These are phyloP conservation scores for Dysidea cf. avara DNA, from an alignment of 37 sponge, comb jelly and placozoan species.

Conservation along the genomic window DNA sequence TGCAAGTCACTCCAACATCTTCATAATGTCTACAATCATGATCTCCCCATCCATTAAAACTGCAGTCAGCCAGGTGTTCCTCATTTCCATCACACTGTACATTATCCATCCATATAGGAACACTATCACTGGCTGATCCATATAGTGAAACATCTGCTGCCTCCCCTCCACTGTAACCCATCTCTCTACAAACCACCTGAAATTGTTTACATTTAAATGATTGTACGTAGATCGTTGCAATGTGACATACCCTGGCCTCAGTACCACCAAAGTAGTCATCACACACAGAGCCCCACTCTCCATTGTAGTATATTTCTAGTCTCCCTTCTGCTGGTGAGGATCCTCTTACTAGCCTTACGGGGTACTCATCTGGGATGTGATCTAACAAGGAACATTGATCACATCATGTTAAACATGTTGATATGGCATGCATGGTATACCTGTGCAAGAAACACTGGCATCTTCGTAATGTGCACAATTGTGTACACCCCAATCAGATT, in stretches of 20 bases:
- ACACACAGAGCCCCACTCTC: conserved; percentile 70
- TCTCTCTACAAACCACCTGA: too few relatives aligned
- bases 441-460: too few relatives aligned
- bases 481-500: too few relatives aligned
- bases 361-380: too few relatives aligned
- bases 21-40: conserved; percentile 6
- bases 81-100: conserved; percentile 14
- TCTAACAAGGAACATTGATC: too few relatives aligned
- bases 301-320: conserved; percentile 64
- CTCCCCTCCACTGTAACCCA: too few relatives aligned
- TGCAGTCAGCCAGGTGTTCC: background rate
- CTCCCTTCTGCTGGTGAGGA: conserved; percentile 25
- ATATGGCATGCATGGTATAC: too few relatives aligned
- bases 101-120: conserved; percentile 24
- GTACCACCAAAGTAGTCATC: conserved; percentile 53
- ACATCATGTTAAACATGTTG: too few relatives aligned
- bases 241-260: conserved; percentile 57
- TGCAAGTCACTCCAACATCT: conserved; percentile 42
- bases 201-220: too few relatives aligned
- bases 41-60: conserved; percentile 12
- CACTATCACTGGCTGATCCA: background rate
- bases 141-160: too few relatives aligned
- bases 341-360: conserved; percentile 40
- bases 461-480: too few relatives aligned
- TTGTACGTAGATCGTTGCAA: too few relatives aligned